Conservation (phyloP, 2,797 vertebrate genomes). For the Rhabdomys pumilio region DNA sequence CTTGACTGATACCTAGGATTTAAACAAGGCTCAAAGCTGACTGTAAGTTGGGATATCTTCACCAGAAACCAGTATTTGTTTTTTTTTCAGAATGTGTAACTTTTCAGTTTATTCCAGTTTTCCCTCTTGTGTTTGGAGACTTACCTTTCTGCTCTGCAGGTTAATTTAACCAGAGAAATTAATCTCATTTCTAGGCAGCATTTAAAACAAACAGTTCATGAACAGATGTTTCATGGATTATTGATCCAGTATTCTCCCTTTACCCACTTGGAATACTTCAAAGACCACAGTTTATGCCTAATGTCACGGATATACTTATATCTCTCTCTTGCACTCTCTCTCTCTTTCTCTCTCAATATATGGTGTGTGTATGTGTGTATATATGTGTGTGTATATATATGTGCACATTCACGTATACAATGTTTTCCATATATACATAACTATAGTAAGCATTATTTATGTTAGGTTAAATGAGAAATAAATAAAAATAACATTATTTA, state of each 20-base stretch:
- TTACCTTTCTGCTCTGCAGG: slow-evolving; percentile 81
- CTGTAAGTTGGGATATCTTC: slow-evolving; percentile 66
- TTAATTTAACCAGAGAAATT: slow-evolving; percentile 89
- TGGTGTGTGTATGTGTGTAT: neutral
- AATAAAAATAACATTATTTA: neutral
- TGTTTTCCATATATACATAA: neutral
- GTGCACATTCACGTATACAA: neutral
- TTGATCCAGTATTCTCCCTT: neutral
- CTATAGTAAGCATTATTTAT: neutral
- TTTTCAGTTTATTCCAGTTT: slow-evolving; percentile 77
- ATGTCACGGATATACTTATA: neutral
- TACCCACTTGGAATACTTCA: neutral
- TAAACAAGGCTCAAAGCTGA: slow-evolving; percentile 78
- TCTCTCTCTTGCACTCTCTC: neutral
- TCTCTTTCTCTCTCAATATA: neutral
- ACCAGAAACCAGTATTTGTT: slow-evolving; percentile 58
- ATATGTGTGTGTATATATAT: neutral
- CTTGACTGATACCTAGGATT: accelerated
- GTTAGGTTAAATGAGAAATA: neutral
- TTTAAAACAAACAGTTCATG: slow-evolving; percentile 87
- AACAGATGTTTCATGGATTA: slow-evolving; percentile 81
- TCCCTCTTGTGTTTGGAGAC: slow-evolving; percentile 73
- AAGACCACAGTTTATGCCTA: neutral
- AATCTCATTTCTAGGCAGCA: slow-evolving; percentile 86
- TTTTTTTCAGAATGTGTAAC: slow-evolving; percentile 81